Evolutionary conservation across 2,888 invertebrate species (phyloP), one percentile per base, ranked within the genome.

Genomic region (Lymantria monacha): DNA sequence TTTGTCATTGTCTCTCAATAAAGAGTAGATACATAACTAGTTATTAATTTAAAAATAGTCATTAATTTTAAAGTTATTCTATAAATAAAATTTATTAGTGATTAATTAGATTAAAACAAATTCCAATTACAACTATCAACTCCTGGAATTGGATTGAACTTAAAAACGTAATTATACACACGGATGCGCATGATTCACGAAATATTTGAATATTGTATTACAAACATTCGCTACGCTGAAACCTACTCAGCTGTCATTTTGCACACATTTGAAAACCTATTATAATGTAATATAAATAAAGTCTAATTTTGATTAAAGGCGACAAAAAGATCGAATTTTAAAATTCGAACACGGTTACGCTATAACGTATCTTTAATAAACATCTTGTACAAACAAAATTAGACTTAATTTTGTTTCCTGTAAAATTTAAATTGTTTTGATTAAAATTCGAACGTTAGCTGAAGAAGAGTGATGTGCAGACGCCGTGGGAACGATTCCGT

Each of bases 401-500:
- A 42, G 45, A 55, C 64, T 60, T 61, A 68, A 65, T 36, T 1
- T 1, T 0, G 1, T 30, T 38, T 0, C 2, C 0, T 2, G 42
- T 72, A 74, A 61, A 64, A 71, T 70, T 66, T 49, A 42, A 64
- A 71, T 74, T 72, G 40, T 47, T 22, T 50, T 66, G 60, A 15
- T 48, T 49, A 49, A 48, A 54, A 47, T 53, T 51, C 30, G 46
- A 50, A 61, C 52, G 53, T 72, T 68, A 56, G 62, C 72, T 65
- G 71, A 69, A 73, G 77, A 79, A 71, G 77, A 79, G 78, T 83
- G 85, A 85, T 83, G 83, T 79, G 75, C 76, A 72, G 74, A 78
- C 69, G 73, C 75, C 88, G 88, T 89, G 88, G 88, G 88, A 89
- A 88, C 83, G 72, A 75, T 79, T 74, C 72, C 72, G 81, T 81